Percentiles rank a stretch among this genome's conserved stretches.
Conservation (phyloP, 2,113 vertebrate genomes). For the Zosterops hypoxanthus region DNA sequence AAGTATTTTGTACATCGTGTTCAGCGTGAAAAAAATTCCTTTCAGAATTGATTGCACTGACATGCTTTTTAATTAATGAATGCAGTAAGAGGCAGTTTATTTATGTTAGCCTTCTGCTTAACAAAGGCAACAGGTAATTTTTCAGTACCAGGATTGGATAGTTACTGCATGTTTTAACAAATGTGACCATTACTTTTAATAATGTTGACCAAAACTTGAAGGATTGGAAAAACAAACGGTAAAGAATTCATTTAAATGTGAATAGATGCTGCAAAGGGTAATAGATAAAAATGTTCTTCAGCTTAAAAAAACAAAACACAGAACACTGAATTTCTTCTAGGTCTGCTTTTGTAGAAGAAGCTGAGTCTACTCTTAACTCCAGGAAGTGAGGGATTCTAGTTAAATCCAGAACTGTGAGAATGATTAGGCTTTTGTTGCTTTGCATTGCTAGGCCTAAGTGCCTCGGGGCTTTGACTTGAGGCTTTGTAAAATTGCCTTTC, state of each 20-base stretch:
- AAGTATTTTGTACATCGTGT: background rate
- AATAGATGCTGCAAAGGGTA: background rate
- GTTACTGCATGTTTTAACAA: background rate
- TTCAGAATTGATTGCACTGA: background rate
- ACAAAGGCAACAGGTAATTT: background rate
- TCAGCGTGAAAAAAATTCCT: background rate
- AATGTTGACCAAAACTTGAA: background rate
- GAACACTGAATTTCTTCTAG: background rate
- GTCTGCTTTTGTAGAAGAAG: background rate
- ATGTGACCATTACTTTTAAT: background rate
- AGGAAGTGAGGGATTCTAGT: background rate
- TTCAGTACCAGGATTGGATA: background rate
- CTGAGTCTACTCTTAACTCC: accelerated
- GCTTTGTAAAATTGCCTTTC: background rate
- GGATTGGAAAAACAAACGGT: background rate
- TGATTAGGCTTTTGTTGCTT: background rate
- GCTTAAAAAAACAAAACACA: background rate
- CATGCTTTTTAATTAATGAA: background rate
- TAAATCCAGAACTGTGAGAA: background rate
- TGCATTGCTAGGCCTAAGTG: background rate
- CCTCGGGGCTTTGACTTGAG: background rate
- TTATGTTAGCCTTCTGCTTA: background rate
- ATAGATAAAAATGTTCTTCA: background rate
- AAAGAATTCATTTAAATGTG: background rate
- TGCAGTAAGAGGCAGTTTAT: background rate